These are phyloP conservation scores for Acipenser transmontanus DNA, from an alignment of 2,797 vertebrate species.

Conservation along the genomic window DNA sequence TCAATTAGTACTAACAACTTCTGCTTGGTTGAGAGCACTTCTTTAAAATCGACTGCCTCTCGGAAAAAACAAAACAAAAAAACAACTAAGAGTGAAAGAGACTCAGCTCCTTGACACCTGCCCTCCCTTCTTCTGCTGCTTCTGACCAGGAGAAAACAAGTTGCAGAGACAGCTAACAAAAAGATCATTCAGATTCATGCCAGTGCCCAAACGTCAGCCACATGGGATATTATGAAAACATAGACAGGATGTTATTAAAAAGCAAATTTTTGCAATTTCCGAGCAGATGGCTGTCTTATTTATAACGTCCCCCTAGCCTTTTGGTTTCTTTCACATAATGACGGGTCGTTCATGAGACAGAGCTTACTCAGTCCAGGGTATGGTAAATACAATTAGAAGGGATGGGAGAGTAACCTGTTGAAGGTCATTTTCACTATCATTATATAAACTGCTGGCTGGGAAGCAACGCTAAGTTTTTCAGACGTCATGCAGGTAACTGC, in stretches of 20 bases:
- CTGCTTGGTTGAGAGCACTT: constrained; percentile 28
- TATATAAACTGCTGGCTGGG: not conserved
- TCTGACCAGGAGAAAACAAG: constrained; percentile 22
- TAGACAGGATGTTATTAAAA: constrained; percentile 41
- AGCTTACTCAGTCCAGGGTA: not conserved
- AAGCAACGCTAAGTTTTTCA: constrained; percentile 17
- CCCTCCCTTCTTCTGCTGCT: constrained; percentile 1
- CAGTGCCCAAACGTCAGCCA: constrained; percentile 23
- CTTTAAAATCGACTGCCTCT: constrained; percentile 27
- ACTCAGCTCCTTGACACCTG: constrained; percentile 25
- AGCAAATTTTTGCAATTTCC: constrained; percentile 24
- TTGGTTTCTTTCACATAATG: constrained; percentile 6
- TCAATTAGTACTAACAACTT: constrained; percentile 29
- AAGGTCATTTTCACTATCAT: constrained; percentile 4
- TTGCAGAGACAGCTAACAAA: constrained; percentile 28
- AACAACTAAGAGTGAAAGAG: not conserved
- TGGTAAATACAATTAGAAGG: constrained; percentile 8
- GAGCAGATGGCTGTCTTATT: constrained; percentile 12
- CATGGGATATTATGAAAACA: constrained; percentile 33
- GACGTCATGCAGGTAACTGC: constrained; percentile 6
- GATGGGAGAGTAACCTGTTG: not conserved
- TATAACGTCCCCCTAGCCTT: not conserved
- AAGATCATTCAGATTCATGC: constrained; percentile 29
- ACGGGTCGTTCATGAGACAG: not conserved
- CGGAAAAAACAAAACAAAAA: constrained; percentile 7